Evolutionary conservation across 2,888 invertebrate genomes (phyloP).

Genomic region (Ctenicera cuprea): DNA sequence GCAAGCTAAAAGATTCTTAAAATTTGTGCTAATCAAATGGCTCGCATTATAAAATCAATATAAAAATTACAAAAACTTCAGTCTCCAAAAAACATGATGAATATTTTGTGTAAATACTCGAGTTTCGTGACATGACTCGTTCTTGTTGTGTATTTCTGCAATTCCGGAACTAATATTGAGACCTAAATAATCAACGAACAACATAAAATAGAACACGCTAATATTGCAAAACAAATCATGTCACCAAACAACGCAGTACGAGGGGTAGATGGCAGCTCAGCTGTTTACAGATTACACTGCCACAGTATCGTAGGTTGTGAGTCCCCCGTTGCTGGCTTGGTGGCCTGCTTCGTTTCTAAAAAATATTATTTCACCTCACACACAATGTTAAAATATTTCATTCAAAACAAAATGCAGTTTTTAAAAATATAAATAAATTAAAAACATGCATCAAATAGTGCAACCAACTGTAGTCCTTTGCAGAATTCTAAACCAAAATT

Average conservation of each 20-base stretch:
- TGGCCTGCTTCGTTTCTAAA: conserved; percentile 94
- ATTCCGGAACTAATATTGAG: conserved; percentile 16
- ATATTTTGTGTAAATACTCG: conserved; percentile 62
- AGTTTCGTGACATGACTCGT: conserved; percentile 45
- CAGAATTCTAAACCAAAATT: too few relatives aligned
- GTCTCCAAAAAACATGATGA: conserved; percentile 61
- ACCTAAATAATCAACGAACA: conserved; percentile 36
- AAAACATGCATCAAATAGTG: background rate
- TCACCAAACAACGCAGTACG: conserved; percentile 32
- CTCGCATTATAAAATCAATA: conserved; percentile 43
- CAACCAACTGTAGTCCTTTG: too few relatives aligned
- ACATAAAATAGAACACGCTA: conserved; percentile 16
- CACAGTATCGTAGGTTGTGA: conserved; percentile 99
- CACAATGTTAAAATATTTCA: background rate
- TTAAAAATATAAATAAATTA: background rate
- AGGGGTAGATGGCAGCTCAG: conserved; percentile 20
- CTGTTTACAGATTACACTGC: conserved; percentile 95
- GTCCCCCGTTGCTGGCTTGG: conserved; percentile 81
- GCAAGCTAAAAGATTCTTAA: conserved; percentile 48
- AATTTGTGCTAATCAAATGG: conserved; percentile 53
- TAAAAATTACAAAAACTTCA: conserved; percentile 59
- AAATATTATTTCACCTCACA: conserved; percentile 54
- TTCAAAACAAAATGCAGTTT: background rate
- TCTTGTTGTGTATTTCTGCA: background rate
- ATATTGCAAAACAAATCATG: conserved; percentile 26